Conservation (phyloP, 2,797 vertebrate genomes). For the Darevskia mixta region DNA sequence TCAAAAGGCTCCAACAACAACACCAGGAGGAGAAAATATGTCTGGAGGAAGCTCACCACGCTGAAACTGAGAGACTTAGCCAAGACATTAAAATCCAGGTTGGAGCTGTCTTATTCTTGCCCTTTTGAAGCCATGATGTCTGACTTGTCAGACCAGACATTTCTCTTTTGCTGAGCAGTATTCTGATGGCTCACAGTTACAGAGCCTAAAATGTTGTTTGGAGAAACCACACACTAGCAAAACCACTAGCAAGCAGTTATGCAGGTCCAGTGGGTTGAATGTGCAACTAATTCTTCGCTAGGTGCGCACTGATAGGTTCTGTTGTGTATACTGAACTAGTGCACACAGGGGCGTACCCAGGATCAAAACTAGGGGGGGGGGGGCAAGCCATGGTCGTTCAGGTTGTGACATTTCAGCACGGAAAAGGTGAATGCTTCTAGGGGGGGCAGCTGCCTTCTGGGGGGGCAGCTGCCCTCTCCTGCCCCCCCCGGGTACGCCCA, state of each 20-base stretch:
- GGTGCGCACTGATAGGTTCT: background rate
- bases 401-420: too few relatives aligned
- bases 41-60: constrained; percentile 73
- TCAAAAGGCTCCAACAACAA: constrained; percentile 55
- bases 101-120: constrained; percentile 14
- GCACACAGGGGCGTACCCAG: too few relatives aligned
- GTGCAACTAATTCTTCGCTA: too few relatives aligned
- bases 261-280: too few relatives aligned
- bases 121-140: background rate
- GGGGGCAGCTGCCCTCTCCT: too few relatives aligned
- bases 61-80: constrained; percentile 72
- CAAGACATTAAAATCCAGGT: constrained; percentile 57
- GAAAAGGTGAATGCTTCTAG: too few relatives aligned
- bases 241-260: too few relatives aligned
- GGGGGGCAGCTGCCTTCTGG: too few relatives aligned
- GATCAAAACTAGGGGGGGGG: too few relatives aligned
- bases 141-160: background rate
- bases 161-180: background rate
- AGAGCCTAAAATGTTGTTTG: too few relatives aligned
- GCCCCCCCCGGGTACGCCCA: too few relatives aligned
- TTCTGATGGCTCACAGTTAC: background rate
- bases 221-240: background rate
- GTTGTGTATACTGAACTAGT: background rate
- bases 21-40: constrained; percentile 73
- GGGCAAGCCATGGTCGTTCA: too few relatives aligned